These are phyloP conservation scores for Dasysyrphus albostriatus DNA, from an alignment of 2,888 invertebrate genomes.

Conservation along the genomic window DNA sequence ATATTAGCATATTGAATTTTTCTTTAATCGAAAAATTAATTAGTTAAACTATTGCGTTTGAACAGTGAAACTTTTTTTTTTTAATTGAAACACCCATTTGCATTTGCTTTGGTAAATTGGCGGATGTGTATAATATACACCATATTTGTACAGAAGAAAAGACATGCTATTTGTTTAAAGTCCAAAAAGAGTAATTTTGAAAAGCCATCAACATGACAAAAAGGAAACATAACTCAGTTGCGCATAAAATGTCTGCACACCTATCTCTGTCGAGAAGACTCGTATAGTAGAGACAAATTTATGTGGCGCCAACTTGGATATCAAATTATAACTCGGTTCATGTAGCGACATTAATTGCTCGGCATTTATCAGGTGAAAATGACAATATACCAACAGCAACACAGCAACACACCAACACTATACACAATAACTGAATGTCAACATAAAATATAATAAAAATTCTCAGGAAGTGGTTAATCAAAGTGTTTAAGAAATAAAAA, in stretches of 20 bases:
- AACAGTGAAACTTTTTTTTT: slow-evolving; percentile 5
- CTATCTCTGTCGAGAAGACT: background rate
- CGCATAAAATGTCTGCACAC: slow-evolving; percentile 21
- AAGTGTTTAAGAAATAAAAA: slow-evolving; percentile 2
- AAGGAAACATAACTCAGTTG: slow-evolving; percentile 33
- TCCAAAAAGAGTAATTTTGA: background rate
- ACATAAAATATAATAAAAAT: slow-evolving; percentile 47
- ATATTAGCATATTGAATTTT: slow-evolving; percentile 16
- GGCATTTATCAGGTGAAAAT: slow-evolving; percentile 70
- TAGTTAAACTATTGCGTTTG: slow-evolving; percentile 35
- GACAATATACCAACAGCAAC: slow-evolving; percentile 8
- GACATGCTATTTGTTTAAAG: background rate
- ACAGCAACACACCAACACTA: background rate
- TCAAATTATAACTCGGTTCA: slow-evolving; percentile 33
- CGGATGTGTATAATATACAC: slow-evolving; percentile 17
- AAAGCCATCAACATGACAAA: slow-evolving; percentile 1
- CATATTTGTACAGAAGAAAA: slow-evolving; percentile 29
- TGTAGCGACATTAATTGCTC: slow-evolving; percentile 71
- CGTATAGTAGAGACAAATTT: slow-evolving; percentile 44
- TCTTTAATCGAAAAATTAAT: slow-evolving; percentile 17
- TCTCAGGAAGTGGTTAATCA: slow-evolving; percentile 74
- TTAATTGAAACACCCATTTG: slow-evolving; percentile 11
- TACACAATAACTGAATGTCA: slow-evolving; percentile 26
- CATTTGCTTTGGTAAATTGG: background rate
- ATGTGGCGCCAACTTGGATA: slow-evolving; percentile 64